These are phyloP conservation scores for Microcebus murinus DNA, from an alignment of 2,113 vertebrate genomes.

Conservation along the genomic window DNA sequence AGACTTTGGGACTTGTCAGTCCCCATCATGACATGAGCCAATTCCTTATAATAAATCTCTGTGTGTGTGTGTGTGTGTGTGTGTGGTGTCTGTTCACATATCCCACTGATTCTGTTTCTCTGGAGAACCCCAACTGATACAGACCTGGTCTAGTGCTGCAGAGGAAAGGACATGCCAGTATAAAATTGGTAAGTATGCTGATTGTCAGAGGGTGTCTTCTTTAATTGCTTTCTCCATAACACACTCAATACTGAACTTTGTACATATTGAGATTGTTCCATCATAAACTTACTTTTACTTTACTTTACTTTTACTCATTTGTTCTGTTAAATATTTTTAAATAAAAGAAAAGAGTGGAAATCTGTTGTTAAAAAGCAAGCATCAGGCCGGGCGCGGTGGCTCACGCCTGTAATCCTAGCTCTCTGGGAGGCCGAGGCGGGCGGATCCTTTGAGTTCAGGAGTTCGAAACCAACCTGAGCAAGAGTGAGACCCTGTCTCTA, in stretches of 20 bases:
- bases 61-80: accelerated
- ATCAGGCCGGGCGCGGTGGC: neutral
- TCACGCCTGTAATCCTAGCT: no score
- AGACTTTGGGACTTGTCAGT: neutral
- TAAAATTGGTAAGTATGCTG: neutral
- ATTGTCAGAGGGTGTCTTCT: neutral
- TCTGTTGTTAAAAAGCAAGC: neutral
- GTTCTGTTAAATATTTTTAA: neutral
- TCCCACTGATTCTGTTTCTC: neutral
- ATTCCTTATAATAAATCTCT: neutral
- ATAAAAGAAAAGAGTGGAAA: neutral
- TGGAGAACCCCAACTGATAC: neutral
- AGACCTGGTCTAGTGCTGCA: no score
- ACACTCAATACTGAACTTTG: neutral
- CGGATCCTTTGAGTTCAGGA: no score
- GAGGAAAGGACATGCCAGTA: neutral
- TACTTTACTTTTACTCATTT: neutral
- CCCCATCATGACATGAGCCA: neutral
- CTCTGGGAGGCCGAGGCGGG: no score
- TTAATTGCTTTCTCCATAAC: neutral
- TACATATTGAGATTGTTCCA: neutral
- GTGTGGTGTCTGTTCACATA: no score
- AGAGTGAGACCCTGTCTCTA: no score
- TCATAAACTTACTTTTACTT: neutral
- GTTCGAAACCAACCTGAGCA: no score